These are phyloP conservation scores for Mizuhopecten yessoensis DNA, from an alignment of 1,140 invertebrate genomes.

Conservation along the genomic window DNA sequence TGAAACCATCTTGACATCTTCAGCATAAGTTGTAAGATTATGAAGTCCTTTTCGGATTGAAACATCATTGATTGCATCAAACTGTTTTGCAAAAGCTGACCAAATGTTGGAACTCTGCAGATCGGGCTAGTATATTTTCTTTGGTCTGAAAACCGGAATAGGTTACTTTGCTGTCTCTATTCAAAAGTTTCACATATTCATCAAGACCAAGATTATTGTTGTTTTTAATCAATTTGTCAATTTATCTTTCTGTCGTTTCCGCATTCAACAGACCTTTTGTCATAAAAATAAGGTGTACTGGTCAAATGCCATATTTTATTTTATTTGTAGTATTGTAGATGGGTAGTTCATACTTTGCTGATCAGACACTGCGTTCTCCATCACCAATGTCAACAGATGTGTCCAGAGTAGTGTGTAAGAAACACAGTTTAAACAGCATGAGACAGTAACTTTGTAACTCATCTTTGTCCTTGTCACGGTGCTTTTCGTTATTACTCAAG, in stretches of 20 bases:
- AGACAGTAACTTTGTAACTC: too few species aligned
- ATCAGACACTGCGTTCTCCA: constrained; percentile 47
- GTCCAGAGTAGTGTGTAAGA: constrained; percentile 54
- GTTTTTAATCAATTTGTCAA: constrained; percentile 52
- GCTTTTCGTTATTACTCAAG: not conserved
- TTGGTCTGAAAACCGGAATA: constrained; percentile 47
- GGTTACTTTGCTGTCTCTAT: constrained; percentile 41
- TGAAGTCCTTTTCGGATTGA: constrained; percentile 52
- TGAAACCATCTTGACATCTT: constrained; percentile 53
- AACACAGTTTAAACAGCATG: constrained; percentile 27
- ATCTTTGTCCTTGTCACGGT: not conserved
- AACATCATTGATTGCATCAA: too few species aligned
- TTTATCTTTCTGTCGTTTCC: constrained; percentile 40
- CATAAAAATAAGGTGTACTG: constrained; percentile 48
- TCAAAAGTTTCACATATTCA: too few species aligned
- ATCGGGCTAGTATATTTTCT: constrained; percentile 53
- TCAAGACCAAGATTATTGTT: too few species aligned
- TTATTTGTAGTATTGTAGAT: constrained; percentile 49
- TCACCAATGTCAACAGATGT: constrained; percentile 58
- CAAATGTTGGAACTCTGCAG: constrained; percentile 48
- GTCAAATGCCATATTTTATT: constrained; percentile 54
- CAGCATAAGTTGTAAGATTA: constrained; percentile 50
- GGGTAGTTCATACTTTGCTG: constrained; percentile 60
- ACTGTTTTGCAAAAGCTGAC: constrained; percentile 44
- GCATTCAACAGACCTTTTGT: not conserved